These are phyloP conservation scores for Parambassis ranga DNA, from an alignment of 2,797 vertebrate species.

Conservation along the genomic window DNA sequence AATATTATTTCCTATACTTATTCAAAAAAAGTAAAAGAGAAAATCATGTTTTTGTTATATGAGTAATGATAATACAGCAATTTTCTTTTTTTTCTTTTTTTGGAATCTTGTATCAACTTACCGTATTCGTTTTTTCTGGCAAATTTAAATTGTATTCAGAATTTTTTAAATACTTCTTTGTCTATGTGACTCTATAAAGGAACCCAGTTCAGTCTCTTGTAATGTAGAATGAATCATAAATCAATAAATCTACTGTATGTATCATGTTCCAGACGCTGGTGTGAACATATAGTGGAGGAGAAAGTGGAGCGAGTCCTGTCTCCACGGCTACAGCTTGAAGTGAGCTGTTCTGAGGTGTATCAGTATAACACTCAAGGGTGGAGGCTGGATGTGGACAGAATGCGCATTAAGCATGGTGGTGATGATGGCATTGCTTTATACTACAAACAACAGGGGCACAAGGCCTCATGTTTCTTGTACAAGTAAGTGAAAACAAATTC, in stretches of 20 bases:
- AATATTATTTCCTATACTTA: too few species aligned
- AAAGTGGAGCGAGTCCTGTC: constrained; percentile 75
- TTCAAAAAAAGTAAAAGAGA: too few species aligned
- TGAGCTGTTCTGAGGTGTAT: constrained; percentile 84
- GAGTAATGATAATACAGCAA: too few species aligned
- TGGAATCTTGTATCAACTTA: too few species aligned
- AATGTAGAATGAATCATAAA: background rate
- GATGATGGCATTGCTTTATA: constrained; percentile 69
- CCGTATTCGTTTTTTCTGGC: too few species aligned
- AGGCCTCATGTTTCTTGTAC: constrained; percentile 83
- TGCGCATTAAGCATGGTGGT: constrained; percentile 66
- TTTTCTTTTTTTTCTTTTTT: too few species aligned
- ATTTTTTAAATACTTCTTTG: too few species aligned
- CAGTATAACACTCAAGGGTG: constrained; percentile 85
- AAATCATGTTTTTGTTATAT: too few species aligned
- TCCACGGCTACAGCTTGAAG: constrained; percentile 81
- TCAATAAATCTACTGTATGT: background rate
- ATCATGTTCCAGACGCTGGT: constrained; percentile 83
- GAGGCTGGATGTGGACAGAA: constrained; percentile 82
- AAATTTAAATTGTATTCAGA: too few species aligned
- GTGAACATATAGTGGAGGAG: constrained; percentile 77
- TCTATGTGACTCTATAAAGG: too few species aligned
- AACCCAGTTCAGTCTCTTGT: too few species aligned
- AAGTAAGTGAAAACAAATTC: constrained; percentile 80
- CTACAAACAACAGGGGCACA: constrained; percentile 63